Evolutionary conservation across 2,797 vertebrate genomes (phyloP).

Genomic region (Xenops minutus): DNA sequence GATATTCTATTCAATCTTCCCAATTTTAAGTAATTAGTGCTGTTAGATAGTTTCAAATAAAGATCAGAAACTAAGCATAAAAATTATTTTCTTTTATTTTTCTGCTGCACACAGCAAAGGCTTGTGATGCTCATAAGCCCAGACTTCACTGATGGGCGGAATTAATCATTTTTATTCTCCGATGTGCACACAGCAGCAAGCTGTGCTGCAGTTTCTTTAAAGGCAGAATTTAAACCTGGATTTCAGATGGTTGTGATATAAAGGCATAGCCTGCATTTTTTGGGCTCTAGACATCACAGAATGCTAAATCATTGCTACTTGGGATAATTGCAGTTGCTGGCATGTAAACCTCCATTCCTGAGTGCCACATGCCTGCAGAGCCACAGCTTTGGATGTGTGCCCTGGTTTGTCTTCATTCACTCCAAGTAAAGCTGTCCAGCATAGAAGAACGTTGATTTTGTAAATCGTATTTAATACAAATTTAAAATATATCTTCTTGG

Average conservation of each 20-base stretch:
- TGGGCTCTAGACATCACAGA: conserved; percentile 1
- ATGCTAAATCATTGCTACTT: conserved; percentile 43
- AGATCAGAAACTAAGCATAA: conserved; percentile 41
- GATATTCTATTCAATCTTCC: conserved; percentile 7
- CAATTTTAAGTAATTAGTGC: conserved; percentile 16
- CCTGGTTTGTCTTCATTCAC: conserved; percentile 44
- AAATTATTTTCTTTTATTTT: conserved; percentile 24
- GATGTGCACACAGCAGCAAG: neutral
- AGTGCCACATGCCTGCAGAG: conserved; percentile 34
- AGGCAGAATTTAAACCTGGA: conserved; percentile 50
- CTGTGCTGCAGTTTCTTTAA: conserved; percentile 47
- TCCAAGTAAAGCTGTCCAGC: conserved; percentile 6
- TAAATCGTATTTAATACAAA: conserved; percentile 11
- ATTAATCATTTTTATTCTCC: conserved; percentile 59
- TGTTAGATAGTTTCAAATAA: conserved; percentile 34
- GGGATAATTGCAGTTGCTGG: conserved; percentile 44
- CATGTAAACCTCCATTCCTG: neutral
- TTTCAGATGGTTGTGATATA: conserved; percentile 28
- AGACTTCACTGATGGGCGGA: conserved; percentile 35
- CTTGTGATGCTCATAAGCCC: neutral
- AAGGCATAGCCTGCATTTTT: conserved; percentile 4
- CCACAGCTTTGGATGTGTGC: conserved; percentile 20
- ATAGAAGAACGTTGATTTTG: conserved; percentile 5
- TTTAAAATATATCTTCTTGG: conserved; percentile 28
- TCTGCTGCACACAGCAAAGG: conserved; percentile 27